phyloP scores from a whole-genome alignment of 2,888 invertebrate genomes.

The Shargacucullia verbasci region DNA sequence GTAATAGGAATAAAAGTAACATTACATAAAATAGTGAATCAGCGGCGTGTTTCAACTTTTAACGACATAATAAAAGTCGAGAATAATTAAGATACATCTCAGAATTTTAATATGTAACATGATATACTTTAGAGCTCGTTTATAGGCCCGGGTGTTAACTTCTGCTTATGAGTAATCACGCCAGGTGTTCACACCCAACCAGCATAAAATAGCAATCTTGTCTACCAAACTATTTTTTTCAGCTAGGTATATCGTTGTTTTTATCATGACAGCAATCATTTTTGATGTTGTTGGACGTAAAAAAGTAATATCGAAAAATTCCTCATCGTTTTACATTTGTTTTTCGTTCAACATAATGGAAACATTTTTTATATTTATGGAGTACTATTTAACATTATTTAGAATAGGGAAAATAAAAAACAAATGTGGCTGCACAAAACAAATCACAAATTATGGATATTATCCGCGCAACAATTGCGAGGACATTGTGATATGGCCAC shows the following conservation, averaged over 20 bases:
- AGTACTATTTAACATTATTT: too few species aligned
- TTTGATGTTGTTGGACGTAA: neutral
- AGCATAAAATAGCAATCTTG: constrained; percentile 4
- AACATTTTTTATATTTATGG: too few species aligned
- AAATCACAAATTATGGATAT: constrained; percentile 54
- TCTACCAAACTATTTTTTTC: constrained; percentile 11
- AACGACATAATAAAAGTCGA: neutral
- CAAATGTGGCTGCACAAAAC: constrained; percentile 37
- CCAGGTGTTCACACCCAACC: constrained; percentile 19
- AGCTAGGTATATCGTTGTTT: neutral
- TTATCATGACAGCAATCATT: neutral
- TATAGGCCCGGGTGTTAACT: neutral
- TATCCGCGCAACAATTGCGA: constrained; percentile 67
- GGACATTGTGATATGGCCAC: constrained; percentile 69
- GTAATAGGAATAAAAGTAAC: neutral
- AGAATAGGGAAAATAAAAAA: constrained; percentile 14
- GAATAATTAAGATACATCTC: constrained; percentile 1
- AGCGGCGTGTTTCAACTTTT: neutral
- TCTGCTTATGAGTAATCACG: neutral
- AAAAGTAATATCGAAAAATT: too few species aligned
- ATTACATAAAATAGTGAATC: neutral
- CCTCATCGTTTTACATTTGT: too few species aligned
- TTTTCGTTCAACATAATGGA: too few species aligned
- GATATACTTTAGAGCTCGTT: neutral
- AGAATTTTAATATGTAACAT: constrained; percentile 3